Evolutionary conservation across 2,888 invertebrate species (phyloP).

Genomic region (Callimorpha dominula): DNA sequence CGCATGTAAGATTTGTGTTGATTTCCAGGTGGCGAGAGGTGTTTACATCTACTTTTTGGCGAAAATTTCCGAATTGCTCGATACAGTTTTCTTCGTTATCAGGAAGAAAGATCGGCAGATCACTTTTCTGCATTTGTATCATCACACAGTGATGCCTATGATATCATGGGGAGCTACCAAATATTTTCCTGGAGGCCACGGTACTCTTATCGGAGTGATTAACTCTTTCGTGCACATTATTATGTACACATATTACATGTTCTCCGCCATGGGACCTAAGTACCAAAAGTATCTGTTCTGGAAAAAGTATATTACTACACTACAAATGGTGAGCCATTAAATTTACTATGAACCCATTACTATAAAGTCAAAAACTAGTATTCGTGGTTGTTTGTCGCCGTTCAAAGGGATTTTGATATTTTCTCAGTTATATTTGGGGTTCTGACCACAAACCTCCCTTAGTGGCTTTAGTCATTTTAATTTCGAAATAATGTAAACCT

Average conservation of each 20-base stretch:
- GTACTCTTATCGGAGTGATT: conserved; percentile 95
- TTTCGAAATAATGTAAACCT: too few species aligned
- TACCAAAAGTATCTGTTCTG: conserved; percentile 96
- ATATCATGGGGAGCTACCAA: conserved; percentile 97
- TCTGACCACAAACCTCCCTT: too few species aligned
- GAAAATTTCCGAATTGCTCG: conserved; percentile 95
- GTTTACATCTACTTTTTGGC: conserved; percentile 95
- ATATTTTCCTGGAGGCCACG: conserved; percentile 95
- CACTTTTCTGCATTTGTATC: conserved; percentile 96
- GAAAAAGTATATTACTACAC: conserved; percentile 96
- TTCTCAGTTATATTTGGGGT: too few species aligned
- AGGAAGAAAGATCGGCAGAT: conserved; percentile 96
- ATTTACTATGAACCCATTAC: neutral
- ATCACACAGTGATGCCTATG: conserved; percentile 98
- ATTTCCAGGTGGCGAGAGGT: conserved; percentile 88
- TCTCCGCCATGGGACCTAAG: conserved; percentile 95
- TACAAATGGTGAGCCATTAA: conserved; percentile 73
- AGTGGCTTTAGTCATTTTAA: too few species aligned
- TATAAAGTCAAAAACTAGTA: neutral
- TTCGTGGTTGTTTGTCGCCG: neutral
- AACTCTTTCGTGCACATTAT: conserved; percentile 98
- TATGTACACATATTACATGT: conserved; percentile 97
- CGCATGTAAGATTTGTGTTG: neutral
- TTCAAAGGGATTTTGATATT: neutral
- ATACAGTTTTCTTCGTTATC: conserved; percentile 97